Percentiles rank a stretch among this genome's conserved stretches.
Evolutionary conservation across 2,888 invertebrate genomes (phyloP).

Genomic region (Dynastes hyllus): DNA sequence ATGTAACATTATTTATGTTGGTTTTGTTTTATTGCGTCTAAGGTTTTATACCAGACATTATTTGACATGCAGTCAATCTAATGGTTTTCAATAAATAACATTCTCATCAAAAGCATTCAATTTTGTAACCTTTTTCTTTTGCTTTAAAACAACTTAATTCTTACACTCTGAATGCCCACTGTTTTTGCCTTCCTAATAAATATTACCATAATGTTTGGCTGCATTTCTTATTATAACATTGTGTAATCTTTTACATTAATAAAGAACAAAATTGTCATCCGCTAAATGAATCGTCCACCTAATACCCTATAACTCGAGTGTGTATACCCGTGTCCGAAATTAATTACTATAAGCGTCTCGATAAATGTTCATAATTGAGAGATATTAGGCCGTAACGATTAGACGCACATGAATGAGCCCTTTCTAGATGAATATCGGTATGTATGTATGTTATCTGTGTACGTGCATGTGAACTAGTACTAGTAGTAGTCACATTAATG

Average conservation of each 20-base stretch:
- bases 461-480: background rate
- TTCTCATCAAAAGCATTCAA: too few relatives aligned
- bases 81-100: too few relatives aligned
- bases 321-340: constrained; percentile 8
- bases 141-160: too few relatives aligned
- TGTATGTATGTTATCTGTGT: constrained; percentile 5
- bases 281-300: background rate
- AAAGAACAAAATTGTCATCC: background rate
- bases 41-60: too few relatives aligned
- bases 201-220: background rate
- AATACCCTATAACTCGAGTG: background rate
- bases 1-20: too few relatives aligned
- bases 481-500: constrained; percentile 19
- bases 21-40: too few relatives aligned
- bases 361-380: constrained; percentile 39
- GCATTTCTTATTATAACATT: background rate
- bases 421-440: constrained; percentile 2
- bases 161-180: too few relatives aligned
- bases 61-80: too few relatives aligned
- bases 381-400: constrained; percentile 26
- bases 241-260: constrained; percentile 3
- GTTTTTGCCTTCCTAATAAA: too few relatives aligned
- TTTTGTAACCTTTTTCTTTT: too few relatives aligned
- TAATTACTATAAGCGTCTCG: constrained; percentile 14
- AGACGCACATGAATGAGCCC: background rate